Evolutionary conservation across 2,888 invertebrate genomes (phyloP).

Genomic region (Trissonchulus sp.): DNA sequence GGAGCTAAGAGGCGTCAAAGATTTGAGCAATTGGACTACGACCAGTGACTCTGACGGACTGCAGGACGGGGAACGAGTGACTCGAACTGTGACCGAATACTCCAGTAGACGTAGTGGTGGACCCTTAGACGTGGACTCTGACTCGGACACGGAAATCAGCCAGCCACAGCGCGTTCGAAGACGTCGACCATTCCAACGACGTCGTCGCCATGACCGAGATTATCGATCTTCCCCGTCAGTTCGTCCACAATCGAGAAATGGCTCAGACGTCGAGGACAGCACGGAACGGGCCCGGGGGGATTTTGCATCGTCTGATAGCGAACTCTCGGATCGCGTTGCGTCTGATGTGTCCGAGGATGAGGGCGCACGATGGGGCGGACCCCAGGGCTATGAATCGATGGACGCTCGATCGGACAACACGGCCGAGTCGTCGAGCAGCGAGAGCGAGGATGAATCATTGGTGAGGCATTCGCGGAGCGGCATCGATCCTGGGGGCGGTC

Average conservation of each 20-base stretch:
- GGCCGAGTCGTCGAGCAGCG: no score
- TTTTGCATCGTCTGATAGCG: no score
- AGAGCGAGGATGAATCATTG: neutral
- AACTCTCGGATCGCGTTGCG: no score
- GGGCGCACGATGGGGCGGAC: no score
- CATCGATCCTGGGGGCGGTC: neutral
- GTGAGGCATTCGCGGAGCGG: neutral
- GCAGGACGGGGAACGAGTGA: neutral
- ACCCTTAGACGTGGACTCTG: neutral
- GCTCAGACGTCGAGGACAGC: no score
- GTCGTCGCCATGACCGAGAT: no score
- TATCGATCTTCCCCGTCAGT: neutral
- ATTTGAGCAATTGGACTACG: constrained; percentile 26
- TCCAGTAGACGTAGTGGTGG: neutral
- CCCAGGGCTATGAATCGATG: no score
- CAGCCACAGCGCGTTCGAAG: no score
- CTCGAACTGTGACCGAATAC: neutral
- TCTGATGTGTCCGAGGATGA: no score
- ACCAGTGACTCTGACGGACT: neutral
- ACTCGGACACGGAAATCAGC: neutral
- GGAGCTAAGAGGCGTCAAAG: constrained; percentile 42
- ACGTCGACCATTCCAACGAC: no score
- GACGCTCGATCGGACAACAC: no score
- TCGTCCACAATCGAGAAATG: constrained; percentile 15
- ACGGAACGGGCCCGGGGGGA: neutral